phyloP scores from a whole-genome alignment of 1,140 invertebrate genomes.

The Homalodisca vitripennis region DNA sequence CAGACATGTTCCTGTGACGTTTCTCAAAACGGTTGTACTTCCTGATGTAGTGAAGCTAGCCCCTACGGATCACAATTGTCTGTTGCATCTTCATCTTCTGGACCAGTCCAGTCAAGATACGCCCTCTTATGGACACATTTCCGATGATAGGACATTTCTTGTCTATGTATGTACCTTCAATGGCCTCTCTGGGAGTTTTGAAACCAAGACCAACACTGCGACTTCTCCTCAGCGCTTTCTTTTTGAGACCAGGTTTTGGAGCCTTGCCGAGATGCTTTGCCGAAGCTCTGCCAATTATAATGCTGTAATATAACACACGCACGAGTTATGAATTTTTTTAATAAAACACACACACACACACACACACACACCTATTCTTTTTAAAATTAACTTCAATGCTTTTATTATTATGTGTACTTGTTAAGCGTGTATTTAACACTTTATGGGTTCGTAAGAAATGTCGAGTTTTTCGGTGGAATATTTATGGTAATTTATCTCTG shows the following conservation, averaged over 20 bases:
- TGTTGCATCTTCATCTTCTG: constrained; percentile 99
- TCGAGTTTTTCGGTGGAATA: too few relatives aligned
- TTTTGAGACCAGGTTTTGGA: constrained; percentile 78
- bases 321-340: too few relatives aligned
- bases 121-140: constrained; percentile 95
- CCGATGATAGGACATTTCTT: constrained; percentile 99
- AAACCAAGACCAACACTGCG: constrained; percentile 97
- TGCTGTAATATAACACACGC: too few relatives aligned
- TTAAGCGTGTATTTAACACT: too few relatives aligned
- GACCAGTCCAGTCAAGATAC: constrained; percentile 96
- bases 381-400: too few relatives aligned
- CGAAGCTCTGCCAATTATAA: too few relatives aligned
- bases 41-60: constrained; percentile 96
- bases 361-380: too few relatives aligned
- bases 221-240: constrained; percentile 75
- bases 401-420: too few relatives aligned
- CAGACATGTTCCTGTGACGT: constrained; percentile 98
- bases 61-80: constrained; percentile 96
- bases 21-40: constrained; percentile 99
- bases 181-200: constrained; percentile 96
- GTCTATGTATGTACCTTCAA: constrained; percentile 98
- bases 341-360: too few relatives aligned
- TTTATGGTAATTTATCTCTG: too few relatives aligned
- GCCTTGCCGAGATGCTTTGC: too few relatives aligned
- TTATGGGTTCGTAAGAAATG: too few relatives aligned